Base-by-base conservation (phyloP, 1,140 invertebrate genomes). In the Zeugodacus cucurbitae region DNA sequence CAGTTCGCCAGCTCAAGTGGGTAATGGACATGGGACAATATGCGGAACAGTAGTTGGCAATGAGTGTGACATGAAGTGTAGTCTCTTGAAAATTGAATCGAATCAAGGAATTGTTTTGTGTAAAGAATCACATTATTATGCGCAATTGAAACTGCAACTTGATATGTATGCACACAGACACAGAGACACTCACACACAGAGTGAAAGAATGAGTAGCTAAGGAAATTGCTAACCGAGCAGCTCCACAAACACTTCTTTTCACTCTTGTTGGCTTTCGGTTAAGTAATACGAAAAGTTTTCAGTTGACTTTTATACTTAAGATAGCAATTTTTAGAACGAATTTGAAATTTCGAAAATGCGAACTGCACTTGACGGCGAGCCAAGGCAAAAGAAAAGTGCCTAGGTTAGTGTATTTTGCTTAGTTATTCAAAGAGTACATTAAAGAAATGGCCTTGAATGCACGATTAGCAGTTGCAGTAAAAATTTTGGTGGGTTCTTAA, bases 51-150 rank as follows among this genome's bases (percentile, higher is more conserved):
- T 41, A 41, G 32, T 74, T 74, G 32, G 74, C 74, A 82, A 48
- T 26, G 74, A 82, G 74, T 82, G 74, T 54, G 74, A 82, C 74
- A 82, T 82, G 41, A 82, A 82, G 74, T 82, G 74, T 22, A 82
- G 41, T 82, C 41, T 82, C 41, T 82, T 82, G 74, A 82, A 82
- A 82, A 82, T 82, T 82, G 74, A 82, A 82, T 82, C 74, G 74
- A 82, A 82, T 82, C 37, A 82, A 82, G 74, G 41, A 82, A 82
- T 82, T 82, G 74, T 82, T 82, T 82, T 82, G 74, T 82, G 74
- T 82, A 82, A 82, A 82, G 74, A 82, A 82, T 82, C 74, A 82
- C 74, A 82, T 82, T 82, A 82, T 82, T 82, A 82, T 82, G 74
- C 41, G 74, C 74, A 82, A 82, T 82, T 82, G 74, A 44, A 82